phyloP scores from a whole-genome alignment of 2,113 vertebrate species.

The Antennarius striatus region DNA sequence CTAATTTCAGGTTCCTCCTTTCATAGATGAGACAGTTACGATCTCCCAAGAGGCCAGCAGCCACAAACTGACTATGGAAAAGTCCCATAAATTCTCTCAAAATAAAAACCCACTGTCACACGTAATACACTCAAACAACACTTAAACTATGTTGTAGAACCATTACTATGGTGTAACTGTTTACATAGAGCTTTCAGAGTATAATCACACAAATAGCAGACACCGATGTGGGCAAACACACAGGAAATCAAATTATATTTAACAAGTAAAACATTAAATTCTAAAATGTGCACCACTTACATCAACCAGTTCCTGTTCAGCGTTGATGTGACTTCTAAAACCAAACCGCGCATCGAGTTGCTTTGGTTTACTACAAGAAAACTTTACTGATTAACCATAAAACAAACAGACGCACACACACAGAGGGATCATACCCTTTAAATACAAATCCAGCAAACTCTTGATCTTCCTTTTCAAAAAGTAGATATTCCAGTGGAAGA shows the following conservation, averaged over 20 bases:
- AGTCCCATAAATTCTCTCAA: conserved; percentile 57
- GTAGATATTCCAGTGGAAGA: conserved; percentile 44
- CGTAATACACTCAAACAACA: too few species aligned
- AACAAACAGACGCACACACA: conserved; percentile 71
- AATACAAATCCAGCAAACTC: conserved; percentile 23
- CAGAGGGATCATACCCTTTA: conserved; percentile 12
- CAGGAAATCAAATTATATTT: too few species aligned
- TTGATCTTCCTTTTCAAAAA: conserved; percentile 31
- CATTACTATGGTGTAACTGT: too few species aligned
- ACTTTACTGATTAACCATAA: conserved; percentile 83
- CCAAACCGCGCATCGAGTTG: conserved; percentile 55
- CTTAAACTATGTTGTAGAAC: too few species aligned
- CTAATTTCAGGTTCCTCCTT: conserved; percentile 20
- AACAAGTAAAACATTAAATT: neutral
- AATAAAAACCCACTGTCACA: neutral
- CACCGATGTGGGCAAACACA: too few species aligned
- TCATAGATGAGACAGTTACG: neutral
- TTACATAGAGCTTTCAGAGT: too few species aligned
- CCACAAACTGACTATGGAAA: conserved; percentile 43
- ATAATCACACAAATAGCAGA: too few species aligned
- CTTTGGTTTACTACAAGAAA: conserved; percentile 71
- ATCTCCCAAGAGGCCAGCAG: conserved; percentile 22
- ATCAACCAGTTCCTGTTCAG: conserved; percentile 21
- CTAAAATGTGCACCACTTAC: conserved; percentile 57
- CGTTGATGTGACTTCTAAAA: conserved; percentile 45